A percentile compares a stretch with the other conserved stretches of the same genome.
These are phyloP conservation scores for Melinaea menophilus DNA, from an alignment of 2,888 invertebrate genomes.

Conservation along the genomic window DNA sequence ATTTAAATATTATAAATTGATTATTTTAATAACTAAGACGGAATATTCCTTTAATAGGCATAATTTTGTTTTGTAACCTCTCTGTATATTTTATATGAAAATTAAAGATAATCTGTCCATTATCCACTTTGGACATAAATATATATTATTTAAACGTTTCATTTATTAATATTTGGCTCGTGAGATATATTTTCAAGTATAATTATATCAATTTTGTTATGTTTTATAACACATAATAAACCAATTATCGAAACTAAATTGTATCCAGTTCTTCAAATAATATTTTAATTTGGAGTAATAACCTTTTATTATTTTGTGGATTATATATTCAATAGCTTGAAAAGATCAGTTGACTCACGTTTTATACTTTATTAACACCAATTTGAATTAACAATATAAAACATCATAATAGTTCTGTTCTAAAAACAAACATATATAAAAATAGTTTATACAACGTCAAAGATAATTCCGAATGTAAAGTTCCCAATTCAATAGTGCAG, in stretches of 20 bases:
- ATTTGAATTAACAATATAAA: background rate
- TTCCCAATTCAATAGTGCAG: background rate
- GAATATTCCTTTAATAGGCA: no score
- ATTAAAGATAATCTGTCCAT: no score
- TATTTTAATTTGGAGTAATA: slow-evolving; percentile 23
- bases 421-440: background rate
- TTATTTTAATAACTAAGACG: no score
- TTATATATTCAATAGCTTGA: slow-evolving; percentile 1
- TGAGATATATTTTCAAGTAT: slow-evolving; percentile 12
- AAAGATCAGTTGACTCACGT: background rate
- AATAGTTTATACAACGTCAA: background rate
- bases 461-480: background rate
- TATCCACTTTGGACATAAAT: background rate
- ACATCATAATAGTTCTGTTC: background rate
- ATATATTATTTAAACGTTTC: slow-evolving; percentile 2
- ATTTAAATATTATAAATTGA: no score
- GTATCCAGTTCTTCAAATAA: slow-evolving; percentile 21
- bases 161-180: background rate
- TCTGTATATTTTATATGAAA: no score
- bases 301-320: slow-evolving; percentile 12
- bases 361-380: background rate
- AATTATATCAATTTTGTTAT: slow-evolving; percentile 14
- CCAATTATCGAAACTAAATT: slow-evolving; percentile 13
- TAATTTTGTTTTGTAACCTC: no score
- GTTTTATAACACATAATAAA: slow-evolving; percentile 21